Base-by-base conservation (phyloP, 2,797 vertebrate species). In the Micromesistius poutassou region DNA sequence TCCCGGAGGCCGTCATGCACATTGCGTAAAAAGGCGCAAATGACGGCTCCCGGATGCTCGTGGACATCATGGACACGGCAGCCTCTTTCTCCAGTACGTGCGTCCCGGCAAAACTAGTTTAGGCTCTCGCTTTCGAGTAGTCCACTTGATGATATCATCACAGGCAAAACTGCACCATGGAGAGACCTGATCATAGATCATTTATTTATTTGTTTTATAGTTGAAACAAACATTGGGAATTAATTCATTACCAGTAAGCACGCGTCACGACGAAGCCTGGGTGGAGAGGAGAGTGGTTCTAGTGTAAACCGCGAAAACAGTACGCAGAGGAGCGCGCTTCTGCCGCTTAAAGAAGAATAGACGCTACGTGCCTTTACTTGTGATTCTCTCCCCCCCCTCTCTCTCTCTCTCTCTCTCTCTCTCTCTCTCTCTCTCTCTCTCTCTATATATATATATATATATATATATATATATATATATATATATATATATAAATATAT, bases 1-100 rank as follows among this genome's bases (percentile, higher is more conserved):
- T 84, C 93, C 90, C 86, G 82, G 89, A 88, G 91, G 93, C 85
- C 84, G 72, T 78, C 83, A 73, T 38, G 87, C 76, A 89, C 91
- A 90, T 85, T 88, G 85, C 85, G 70, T 1, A 71, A 19, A 33
- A 72, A 79, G 81, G 81, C 76, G 83, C 55, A 70, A 77, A 72
- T 82, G 16, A 22, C 35, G 13, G 62, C 55, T 68, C 75, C 30
- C 46, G 46, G 46, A 50, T 50, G 22, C 55, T 62, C 55, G 22
- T 62, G 55, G 55, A 62, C 55, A 16, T 62, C n/a, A 62, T 25
- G n/a, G 55, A 62, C 55, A 62, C 55, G 16, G 19, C 16, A 22
- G 46, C 19, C 6, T 55, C 19, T 55, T 55, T 55, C 19, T 55
- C 46, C 46, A 55, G 22, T 55, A 1, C 2, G 55, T n/a, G 55